Conservation (phyloP, 2,113 vertebrate species). For the Rhombomys opimus region DNA sequence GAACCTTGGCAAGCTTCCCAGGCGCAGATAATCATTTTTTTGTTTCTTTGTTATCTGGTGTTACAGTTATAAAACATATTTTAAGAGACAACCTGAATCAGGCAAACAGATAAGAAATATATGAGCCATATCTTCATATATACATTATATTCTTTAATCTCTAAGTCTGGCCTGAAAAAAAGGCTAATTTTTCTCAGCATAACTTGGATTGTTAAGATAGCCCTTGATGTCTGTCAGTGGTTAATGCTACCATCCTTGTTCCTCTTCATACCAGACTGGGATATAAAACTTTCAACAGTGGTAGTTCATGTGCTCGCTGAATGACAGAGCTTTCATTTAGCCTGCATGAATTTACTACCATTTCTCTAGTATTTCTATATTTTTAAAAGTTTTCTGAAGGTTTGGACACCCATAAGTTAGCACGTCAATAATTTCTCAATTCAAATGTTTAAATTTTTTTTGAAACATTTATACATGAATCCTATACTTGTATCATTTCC, state of each 20-base stretch:
- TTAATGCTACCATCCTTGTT: not conserved
- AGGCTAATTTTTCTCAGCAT: conserved; percentile 36
- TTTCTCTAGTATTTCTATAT: not conserved
- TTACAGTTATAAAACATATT: conserved; percentile 54
- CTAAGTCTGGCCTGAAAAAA: conserved; percentile 38
- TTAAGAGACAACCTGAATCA: conserved; percentile 54
- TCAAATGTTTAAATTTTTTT: not conserved
- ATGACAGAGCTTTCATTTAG: not conserved
- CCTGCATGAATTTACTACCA: not conserved
- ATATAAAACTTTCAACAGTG: not conserved
- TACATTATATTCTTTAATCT: conserved; percentile 44
- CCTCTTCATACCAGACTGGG: not conserved
- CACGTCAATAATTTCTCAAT: not conserved
- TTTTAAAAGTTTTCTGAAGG: not conserved
- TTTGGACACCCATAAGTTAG: not conserved
- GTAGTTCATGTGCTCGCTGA: not conserved
- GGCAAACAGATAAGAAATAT: conserved; percentile 28
- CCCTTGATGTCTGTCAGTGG: conserved; percentile 4
- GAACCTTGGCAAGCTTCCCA: conserved; percentile 29
- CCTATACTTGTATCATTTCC: not conserved
- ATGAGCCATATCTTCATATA: not conserved
- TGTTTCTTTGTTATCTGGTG: conserved; percentile 53
- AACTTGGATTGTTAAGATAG: not conserved
- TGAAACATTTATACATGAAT: not conserved
- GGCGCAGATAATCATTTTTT: conserved; percentile 32